Percentiles rank a stretch among this genome's conserved stretches.
Conservation (phyloP, 2,888 invertebrate genomes). For the Coelogynopora nodosa region DNA sequence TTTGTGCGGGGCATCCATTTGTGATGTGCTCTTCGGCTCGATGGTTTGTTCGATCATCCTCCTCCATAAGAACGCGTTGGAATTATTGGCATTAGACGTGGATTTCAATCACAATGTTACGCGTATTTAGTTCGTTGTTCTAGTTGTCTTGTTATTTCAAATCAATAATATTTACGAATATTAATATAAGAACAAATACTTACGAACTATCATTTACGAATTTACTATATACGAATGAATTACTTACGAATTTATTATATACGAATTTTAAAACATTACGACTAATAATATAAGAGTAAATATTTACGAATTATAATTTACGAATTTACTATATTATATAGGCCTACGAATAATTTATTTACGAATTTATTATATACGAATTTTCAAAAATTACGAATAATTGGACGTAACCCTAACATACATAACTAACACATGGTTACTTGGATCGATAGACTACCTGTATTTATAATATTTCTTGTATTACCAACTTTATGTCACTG, state of each 20-base stretch:
- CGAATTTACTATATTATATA: not conserved
- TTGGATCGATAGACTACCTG: no score
- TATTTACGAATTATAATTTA: constrained; percentile 24
- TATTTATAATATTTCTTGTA: no score
- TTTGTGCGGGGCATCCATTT: no score
- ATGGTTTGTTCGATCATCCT: no score
- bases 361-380: no score
- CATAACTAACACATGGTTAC: no score
- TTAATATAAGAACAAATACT: constrained; percentile 17
- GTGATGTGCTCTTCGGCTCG: no score
- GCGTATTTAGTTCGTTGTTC: constrained; percentile 24
- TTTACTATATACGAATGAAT: not conserved
- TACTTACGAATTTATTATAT: not conserved
- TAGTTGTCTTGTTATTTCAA: constrained; percentile 27
- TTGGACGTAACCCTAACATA: no score
- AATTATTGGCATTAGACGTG: constrained; percentile 28
- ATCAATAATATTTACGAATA: constrained; percentile 28
- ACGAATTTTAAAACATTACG: constrained; percentile 22
- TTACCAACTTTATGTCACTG: no score
- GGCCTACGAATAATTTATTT: no score
- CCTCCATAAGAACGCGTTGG: no score
- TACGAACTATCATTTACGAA: constrained; percentile 27
- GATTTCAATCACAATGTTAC: constrained; percentile 23
- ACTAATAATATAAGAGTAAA: constrained; percentile 23
- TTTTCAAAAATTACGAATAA: no score